Conservation (phyloP, 1,140 invertebrate species). For the Aphelenchoides besseyi region DNA sequence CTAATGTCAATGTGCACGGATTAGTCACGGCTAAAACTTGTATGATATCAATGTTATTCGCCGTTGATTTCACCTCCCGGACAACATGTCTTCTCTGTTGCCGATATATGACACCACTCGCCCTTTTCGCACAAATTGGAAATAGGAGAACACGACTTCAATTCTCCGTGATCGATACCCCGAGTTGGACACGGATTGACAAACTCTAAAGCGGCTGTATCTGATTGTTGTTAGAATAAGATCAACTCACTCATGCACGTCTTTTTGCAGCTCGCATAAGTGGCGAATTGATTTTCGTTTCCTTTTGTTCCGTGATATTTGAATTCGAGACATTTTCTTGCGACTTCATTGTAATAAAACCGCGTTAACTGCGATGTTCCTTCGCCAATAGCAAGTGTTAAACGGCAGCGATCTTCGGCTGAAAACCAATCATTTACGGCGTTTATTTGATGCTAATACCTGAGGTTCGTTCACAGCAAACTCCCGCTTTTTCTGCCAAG, state of each 20-base stretch:
- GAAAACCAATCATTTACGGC: conserved; percentile 28
- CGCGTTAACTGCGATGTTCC: conserved; percentile 47
- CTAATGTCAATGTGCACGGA: conserved; percentile 55
- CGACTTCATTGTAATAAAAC: conserved; percentile 59
- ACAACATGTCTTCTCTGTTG: conserved; percentile 44
- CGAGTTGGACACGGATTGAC: conserved; percentile 54
- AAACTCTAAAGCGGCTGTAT: conserved; percentile 39
- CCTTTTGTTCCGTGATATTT: conserved; percentile 56
- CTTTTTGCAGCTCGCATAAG: conserved; percentile 46
- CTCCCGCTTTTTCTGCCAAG: conserved; percentile 45
- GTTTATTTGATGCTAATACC: conserved; percentile 19
- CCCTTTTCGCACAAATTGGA: conserved; percentile 37
- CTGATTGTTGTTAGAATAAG: not conserved
- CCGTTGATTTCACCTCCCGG: conserved; percentile 43
- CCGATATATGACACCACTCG: conserved; percentile 40
- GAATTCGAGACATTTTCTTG: conserved; percentile 55
- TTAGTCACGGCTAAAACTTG: conserved; percentile 45
- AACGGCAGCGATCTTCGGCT: conserved; percentile 54
- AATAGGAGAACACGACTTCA: conserved; percentile 36
- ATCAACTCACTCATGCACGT: conserved; percentile 52
- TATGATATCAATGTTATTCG: conserved; percentile 11
- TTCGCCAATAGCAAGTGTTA: conserved; percentile 53
- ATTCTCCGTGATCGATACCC: conserved; percentile 40
- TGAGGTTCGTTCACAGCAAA: conserved; percentile 51
- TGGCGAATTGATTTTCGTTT: conserved; percentile 62